Conservation (phyloP, 2,888 invertebrate species). For the Ormyrus pomaceus region DNA sequence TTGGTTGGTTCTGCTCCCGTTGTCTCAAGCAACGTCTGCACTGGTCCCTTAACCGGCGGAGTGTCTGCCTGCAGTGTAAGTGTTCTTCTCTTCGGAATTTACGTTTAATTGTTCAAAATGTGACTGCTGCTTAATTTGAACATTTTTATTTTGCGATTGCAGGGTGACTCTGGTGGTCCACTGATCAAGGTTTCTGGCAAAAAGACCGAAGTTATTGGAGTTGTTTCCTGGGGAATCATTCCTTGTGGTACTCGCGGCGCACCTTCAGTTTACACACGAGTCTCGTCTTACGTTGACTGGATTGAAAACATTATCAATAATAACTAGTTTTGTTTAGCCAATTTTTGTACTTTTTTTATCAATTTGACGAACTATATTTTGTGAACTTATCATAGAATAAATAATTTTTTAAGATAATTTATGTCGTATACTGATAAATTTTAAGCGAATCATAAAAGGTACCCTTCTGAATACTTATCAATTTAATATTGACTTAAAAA, state of each 20-base stretch:
- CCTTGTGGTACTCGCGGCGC: conserved; percentile 73
- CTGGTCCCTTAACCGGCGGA: conserved; percentile 61
- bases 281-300: conserved; percentile 64
- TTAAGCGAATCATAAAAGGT: too few species aligned
- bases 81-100: conserved; percentile 9
- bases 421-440: too few species aligned
- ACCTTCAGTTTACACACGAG: conserved; percentile 74
- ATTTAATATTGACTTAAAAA: too few species aligned
- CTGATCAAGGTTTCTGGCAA: conserved; percentile 67
- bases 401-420: too few species aligned
- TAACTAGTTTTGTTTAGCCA: background rate
- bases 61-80: conserved; percentile 64
- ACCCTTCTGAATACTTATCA: too few species aligned
- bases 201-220: conserved; percentile 63
- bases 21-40: conserved; percentile 64
- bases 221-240: conserved; percentile 76
- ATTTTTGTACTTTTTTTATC: too few species aligned
- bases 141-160: conserved; percentile 56
- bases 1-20: conserved; percentile 63
- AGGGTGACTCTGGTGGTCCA: conserved; percentile 70
- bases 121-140: too few species aligned
- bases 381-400: too few species aligned
- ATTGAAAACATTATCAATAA: conserved; percentile 1
- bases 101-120: too few species aligned
- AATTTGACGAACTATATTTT: too few species aligned